Evolutionary conservation across 1,140 invertebrate genomes (phyloP).

Genomic region (Mactra quadrangularis): DNA sequence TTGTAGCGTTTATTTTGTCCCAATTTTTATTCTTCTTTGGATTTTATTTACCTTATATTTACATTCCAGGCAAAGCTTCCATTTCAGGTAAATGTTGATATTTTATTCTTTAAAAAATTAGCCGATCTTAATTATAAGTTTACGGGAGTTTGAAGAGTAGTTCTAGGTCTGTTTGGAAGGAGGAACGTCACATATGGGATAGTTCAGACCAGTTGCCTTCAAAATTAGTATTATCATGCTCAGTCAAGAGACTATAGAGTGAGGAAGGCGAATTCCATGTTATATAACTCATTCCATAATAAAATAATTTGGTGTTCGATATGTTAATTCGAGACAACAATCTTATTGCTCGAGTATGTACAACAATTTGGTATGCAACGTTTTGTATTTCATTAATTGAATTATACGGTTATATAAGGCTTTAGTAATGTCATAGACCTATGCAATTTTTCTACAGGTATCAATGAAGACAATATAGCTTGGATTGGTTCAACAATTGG

Average conservation of each 20-base stretch:
- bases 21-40: conserved; percentile 41
- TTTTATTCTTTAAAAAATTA: not conserved
- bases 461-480: not conserved
- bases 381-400: no score
- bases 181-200: not conserved
- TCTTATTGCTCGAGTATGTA: no score
- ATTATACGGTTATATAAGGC: no score
- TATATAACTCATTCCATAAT: no score
- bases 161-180: not conserved
- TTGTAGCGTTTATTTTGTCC: conserved; percentile 9
- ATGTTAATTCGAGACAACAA: no score
- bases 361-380: no score
- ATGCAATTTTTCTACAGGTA: conserved; percentile 2
- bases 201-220: no score
- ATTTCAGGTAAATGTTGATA: conserved; percentile 3
- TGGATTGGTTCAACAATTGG: conserved; percentile 27
- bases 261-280: no score
- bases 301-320: no score
- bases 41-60: conserved; percentile 41
- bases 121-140: not conserved
- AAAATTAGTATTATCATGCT: no score
- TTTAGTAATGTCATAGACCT: no score
- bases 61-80: conserved; percentile 31
- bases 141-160: not conserved
- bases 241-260: no score